Evolutionary conservation across 2,113 vertebrate species (phyloP), one percentile per base, ranked within the genome.

Genomic region (Callionymus lyra): DNA sequence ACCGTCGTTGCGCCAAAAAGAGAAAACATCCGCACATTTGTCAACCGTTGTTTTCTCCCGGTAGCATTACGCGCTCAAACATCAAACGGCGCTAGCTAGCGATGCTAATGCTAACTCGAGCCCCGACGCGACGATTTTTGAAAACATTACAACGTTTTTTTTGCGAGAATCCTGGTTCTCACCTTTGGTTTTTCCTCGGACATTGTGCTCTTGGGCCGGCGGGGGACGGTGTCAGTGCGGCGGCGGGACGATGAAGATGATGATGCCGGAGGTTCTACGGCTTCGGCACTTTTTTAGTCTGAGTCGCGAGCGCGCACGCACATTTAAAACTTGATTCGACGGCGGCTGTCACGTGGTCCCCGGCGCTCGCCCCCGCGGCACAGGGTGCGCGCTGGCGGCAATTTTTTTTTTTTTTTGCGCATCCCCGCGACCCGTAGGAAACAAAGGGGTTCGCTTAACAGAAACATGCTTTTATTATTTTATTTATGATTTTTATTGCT

Each of bases 111-210:
- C 3, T 40, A 49, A 44, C 45, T 33, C 37, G 2, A 13, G 13
- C 4, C n/a, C 12, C 1, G 12, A 21, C 48, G 31, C 21, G 8
- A 4, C 21, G 21, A 5, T 27, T 27, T n/a, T n/a, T n/a, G n/a
- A n/a, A n/a, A n/a, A 27, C 4, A 27, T 27, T 8, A 27, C 4
- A 27, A 8, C 4, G 8, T 5, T 27, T 5, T 27, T 5, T 27
- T 27, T 27, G 4, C 4, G 21, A 5, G 4, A 27, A 27, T 5
- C 0, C 21, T 1, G 14, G 18, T 6, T 59, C 84, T 75, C 63
- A 93, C 91, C 89, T 92, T 93, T 47, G 90, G 86, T 77, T 92
- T 91, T 54, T 92, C 90, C 58, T 93, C 91, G 17, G 90, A 90
- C 90, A 92, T 93, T 76, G 63, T 63, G 64, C 61, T 56, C 12